A percentile compares a stretch with the other conserved stretches of the same genome.
Evolutionary conservation across 2,113 vertebrate species (phyloP).

Genomic region (Sarotherodon lohbergeri): DNA sequence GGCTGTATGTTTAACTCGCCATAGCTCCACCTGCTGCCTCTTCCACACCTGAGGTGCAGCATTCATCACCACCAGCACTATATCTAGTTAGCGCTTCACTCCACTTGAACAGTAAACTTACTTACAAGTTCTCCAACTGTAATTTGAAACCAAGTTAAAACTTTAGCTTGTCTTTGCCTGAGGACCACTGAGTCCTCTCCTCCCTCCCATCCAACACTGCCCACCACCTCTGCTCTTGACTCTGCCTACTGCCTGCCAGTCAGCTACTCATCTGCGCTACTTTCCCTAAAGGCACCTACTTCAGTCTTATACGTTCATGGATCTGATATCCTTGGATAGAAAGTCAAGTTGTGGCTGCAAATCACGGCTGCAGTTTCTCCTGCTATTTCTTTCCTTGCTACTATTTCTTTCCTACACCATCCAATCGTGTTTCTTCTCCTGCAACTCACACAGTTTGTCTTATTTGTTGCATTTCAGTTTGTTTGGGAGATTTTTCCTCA

Average conservation of each 20-base stretch:
- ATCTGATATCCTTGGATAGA: background rate
- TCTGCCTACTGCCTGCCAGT: background rate
- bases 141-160: background rate
- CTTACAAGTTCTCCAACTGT: background rate
- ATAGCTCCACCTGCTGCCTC: background rate
- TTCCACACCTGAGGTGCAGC: background rate
- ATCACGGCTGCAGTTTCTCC: background rate
- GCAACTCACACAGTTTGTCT: background rate
- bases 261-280: background rate
- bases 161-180: background rate
- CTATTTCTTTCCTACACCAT: background rate
- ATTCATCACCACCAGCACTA: background rate
- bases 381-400: background rate
- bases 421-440: background rate
- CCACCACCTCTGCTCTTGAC: background rate
- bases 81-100: background rate
- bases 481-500: background rate
- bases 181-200: background rate
- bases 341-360: background rate
- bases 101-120: background rate
- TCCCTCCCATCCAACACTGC: background rate
- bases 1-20: background rate
- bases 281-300: background rate
- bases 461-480: background rate
- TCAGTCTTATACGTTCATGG: background rate